Base-by-base conservation (phyloP, 1,140 invertebrate genomes). In the Drosophila pandora region DNA sequence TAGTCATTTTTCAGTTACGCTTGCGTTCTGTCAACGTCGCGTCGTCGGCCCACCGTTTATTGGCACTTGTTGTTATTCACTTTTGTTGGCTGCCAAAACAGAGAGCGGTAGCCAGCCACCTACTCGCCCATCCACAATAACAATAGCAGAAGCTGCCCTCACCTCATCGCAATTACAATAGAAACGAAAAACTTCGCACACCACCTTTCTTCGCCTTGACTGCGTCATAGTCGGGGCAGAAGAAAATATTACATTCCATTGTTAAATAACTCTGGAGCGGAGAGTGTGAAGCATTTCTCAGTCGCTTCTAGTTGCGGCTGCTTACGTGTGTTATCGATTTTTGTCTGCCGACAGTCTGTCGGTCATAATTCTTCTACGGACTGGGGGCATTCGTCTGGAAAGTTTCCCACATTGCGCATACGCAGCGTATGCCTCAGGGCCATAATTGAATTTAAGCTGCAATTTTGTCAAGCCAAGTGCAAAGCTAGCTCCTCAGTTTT, bases 1-100 rank as follows among this genome's bases (percentile, higher is more conserved):
- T 88, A 88, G 83, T 88, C 83, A 88, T 88, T 83, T 76, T 88
- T 88, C 72, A 88, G 83, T 88, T 79, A 88, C 83, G 83, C 83
- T 87, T 82, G 79, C 83, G 83, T 76, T 88, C 82, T 88, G 82
- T 87, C 82, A 83, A 82, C 82, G 76, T 82, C 83, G 82, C 78
- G 81, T 81, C 82, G 77, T 70, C 47, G 78, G 70, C 78, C 22
- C 58, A 60, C 48, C 57, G 68, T 59, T 49, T 49, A 58, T 58
- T 58, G 37, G 56, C 56, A 58, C 43, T 58, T 58, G 21, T 58
- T 48, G 30, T 58, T 58, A 58, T 23, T 48, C 56, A 45, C 17
- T 8, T 45, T 37, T 65, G 56, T 69, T 56, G 50, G 32, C 45
- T 69, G 37, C 47, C 63, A 48, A 69, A 69, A 68, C 63, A 69